These are phyloP conservation scores for Chelonus formosanus DNA, from an alignment of 2,888 invertebrate species.

Conservation along the genomic window DNA sequence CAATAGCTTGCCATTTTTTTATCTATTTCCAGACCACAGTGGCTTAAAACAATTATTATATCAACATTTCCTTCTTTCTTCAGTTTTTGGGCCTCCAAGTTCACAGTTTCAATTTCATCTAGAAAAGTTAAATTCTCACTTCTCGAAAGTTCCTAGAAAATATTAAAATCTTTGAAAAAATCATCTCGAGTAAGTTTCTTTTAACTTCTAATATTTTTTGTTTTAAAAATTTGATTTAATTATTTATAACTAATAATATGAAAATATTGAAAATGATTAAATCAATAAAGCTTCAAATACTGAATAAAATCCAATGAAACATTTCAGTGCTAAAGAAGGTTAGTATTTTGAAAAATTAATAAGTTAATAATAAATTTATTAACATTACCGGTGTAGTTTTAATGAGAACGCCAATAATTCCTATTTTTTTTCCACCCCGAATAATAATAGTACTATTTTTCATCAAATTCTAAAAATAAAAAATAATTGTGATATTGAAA, in stretches of 20 bases:
- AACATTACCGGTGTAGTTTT: conserved; percentile 71
- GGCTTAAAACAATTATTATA: conserved; percentile 85
- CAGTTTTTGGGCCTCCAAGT: conserved; percentile 73
- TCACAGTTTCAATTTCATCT: conserved; percentile 75
- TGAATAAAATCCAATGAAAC: too few relatives aligned
- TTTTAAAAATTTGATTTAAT: too few relatives aligned
- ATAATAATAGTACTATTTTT: conserved; percentile 73
- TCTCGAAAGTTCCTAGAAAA: conserved; percentile 71
- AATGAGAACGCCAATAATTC: conserved; percentile 81
- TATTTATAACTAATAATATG: too few relatives aligned
- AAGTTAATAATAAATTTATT: not conserved
- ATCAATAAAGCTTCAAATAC: too few relatives aligned
- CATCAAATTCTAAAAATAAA: conserved; percentile 67
- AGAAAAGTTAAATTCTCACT: conserved; percentile 75
- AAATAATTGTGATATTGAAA: too few relatives aligned
- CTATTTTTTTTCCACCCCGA: conserved; percentile 74
- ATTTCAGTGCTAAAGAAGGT: too few relatives aligned
- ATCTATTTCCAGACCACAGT: conserved; percentile 79
- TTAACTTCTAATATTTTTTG: too few relatives aligned
- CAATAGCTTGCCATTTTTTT: conserved; percentile 73
- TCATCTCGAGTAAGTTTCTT: too few relatives aligned
- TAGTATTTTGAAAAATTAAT: too few relatives aligned
- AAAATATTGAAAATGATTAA: too few relatives aligned
- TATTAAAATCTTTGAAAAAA: not conserved
- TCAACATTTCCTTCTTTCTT: conserved; percentile 71